Evolutionary conservation across 2,797 vertebrate genomes (phyloP).

Genomic region (Syngnathus rostellatus): DNA sequence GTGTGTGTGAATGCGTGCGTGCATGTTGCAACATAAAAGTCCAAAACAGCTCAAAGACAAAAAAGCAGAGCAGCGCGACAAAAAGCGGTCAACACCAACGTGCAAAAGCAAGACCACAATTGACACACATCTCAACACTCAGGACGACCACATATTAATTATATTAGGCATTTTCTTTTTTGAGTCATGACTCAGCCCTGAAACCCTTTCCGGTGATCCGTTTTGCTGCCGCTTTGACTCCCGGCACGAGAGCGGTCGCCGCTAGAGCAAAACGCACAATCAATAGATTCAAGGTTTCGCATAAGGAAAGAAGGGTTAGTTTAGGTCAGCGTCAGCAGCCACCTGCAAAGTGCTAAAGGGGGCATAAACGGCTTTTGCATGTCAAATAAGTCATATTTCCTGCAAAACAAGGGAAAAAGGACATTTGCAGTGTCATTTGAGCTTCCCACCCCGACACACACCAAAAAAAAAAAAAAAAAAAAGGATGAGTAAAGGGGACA

Average conservation of each 20-base stretch:
- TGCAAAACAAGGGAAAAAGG: conserved; percentile 14
- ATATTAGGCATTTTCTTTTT: neutral
- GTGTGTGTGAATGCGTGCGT: conserved; percentile 29
- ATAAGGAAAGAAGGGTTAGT: conserved; percentile 35
- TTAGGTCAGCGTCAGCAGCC: conserved; percentile 17
- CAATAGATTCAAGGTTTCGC: conserved; percentile 35
- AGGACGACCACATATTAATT: conserved; percentile 60
- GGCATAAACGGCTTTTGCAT: conserved; percentile 17
- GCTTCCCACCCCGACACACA: conserved; percentile 44
- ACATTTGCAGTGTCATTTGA: conserved; percentile 17
- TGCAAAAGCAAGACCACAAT: conserved; percentile 73
- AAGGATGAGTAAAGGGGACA: conserved; percentile 55
- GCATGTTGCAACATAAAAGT: conserved; percentile 60
- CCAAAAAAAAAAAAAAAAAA: conserved; percentile 32
- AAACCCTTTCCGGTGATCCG: conserved; percentile 55
- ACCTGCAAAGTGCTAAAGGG: conserved; percentile 37
- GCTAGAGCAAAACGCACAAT: conserved; percentile 34
- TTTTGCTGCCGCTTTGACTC: conserved; percentile 47
- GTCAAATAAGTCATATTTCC: conserved; percentile 17
- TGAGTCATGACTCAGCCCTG: conserved; percentile 73
- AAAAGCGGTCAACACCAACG: conserved; percentile 72
- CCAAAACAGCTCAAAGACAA: conserved; percentile 60
- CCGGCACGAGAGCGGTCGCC: conserved; percentile 38
- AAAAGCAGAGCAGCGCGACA: conserved; percentile 74
- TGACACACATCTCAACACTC: conserved; percentile 68